A percentile compares a stretch with the other conserved stretches of the same genome.
Conservation (phyloP, 1,140 invertebrate species). For the Philopotamus ludificatus region DNA sequence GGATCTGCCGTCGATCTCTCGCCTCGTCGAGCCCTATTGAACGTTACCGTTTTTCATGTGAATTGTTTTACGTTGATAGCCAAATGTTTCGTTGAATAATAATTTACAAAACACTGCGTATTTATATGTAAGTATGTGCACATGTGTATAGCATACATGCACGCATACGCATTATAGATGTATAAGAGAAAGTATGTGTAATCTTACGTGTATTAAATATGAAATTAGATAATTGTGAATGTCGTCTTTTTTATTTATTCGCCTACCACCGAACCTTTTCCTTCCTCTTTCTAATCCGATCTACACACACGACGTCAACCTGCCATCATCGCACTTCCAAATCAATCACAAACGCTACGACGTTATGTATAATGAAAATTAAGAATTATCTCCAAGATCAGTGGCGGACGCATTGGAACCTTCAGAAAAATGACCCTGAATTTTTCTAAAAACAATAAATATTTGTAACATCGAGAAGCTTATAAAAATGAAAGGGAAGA, state of each 20-base stretch:
- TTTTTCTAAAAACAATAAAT: too few species aligned
- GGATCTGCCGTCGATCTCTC: too few species aligned
- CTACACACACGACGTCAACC: too few species aligned
- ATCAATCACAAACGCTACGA: too few species aligned
- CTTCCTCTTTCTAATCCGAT: too few species aligned
- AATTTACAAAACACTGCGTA: constrained; percentile 40
- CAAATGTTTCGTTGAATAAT: constrained; percentile 34
- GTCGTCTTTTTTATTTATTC: neutral
- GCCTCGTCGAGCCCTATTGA: constrained; percentile 14
- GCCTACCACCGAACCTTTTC: neutral
- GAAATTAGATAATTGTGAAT: constrained; percentile 40
- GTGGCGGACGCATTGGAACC: too few species aligned
- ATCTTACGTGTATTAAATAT: constrained; percentile 42
- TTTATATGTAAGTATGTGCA: constrained; percentile 36
- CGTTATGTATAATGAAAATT: too few species aligned
- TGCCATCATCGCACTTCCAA: too few species aligned
- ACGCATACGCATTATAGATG: constrained; percentile 30
- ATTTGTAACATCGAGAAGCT: too few species aligned
- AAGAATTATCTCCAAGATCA: too few species aligned
- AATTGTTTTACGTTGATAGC: constrained; percentile 32
- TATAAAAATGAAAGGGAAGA: too few species aligned
- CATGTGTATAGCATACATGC: constrained; percentile 30
- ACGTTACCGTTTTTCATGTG: constrained; percentile 24
- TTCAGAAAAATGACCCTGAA: too few species aligned
- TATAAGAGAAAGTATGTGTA: constrained; percentile 41